A percentile compares a stretch with the other conserved stretches of the same genome.
phyloP scores from a whole-genome alignment of 2,888 invertebrate genomes.

The Clunio marinus region DNA sequence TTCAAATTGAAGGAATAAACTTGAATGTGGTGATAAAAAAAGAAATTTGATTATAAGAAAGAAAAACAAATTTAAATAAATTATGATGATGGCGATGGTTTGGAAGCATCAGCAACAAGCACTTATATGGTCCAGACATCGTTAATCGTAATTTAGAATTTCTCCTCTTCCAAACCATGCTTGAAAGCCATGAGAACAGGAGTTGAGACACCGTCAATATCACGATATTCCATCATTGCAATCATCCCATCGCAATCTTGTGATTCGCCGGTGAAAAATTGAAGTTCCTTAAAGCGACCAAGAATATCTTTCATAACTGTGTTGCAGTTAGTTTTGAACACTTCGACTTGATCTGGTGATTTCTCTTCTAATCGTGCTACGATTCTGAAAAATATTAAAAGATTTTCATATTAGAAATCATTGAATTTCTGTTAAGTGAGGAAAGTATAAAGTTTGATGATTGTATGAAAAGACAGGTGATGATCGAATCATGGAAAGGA shows the following conservation, averaged over 20 bases:
- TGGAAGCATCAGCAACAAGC: neutral
- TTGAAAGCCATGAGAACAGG: conserved; percentile 95
- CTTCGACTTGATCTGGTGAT: conserved; percentile 77
- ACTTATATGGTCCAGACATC: conserved; percentile 8
- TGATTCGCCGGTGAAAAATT: conserved; percentile 88
- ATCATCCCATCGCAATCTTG: conserved; percentile 94
- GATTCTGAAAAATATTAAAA: conserved; percentile 63
- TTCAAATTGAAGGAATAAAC: neutral
- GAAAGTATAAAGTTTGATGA: neutral
- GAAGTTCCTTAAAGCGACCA: conserved; percentile 84
- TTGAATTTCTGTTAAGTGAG: no score
- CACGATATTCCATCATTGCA: conserved; percentile 90
- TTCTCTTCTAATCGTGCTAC: conserved; percentile 75
- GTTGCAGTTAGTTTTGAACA: conserved; percentile 88
- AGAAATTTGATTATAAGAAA: neutral
- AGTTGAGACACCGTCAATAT: conserved; percentile 72
- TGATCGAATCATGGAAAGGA: conserved; percentile 34
- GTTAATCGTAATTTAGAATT: conserved; percentile 63
- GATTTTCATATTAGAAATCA: no score
- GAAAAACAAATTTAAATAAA: conserved; percentile 5
- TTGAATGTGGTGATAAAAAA: neutral
- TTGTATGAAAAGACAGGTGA: conserved; percentile 39
- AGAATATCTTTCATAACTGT: conserved; percentile 90
- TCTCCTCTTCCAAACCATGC: conserved; percentile 92
- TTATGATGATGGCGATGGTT: conserved; percentile 11